Conservation (phyloP, 2,888 invertebrate genomes). For the Pollenia griseotomentosa region DNA sequence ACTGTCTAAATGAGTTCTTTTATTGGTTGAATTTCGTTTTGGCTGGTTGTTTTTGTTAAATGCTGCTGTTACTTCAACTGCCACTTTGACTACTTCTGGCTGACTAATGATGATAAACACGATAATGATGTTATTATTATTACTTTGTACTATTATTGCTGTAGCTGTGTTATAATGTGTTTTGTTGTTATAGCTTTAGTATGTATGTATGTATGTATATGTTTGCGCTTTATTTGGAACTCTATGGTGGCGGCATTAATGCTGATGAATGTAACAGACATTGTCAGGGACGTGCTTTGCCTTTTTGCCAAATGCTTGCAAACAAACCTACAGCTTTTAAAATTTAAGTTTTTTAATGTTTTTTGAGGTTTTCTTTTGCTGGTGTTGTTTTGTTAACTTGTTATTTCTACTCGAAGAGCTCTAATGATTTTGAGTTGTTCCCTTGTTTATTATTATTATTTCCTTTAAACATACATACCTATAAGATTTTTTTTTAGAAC, state of each 20-base stretch:
- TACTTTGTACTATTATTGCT: constrained; percentile 48
- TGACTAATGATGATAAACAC: constrained; percentile 60
- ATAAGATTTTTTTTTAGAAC: constrained; percentile 18
- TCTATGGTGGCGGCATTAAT: constrained; percentile 61
- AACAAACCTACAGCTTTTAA: background rate
- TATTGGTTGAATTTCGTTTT: constrained; percentile 31
- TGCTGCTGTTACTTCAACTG: constrained; percentile 49
- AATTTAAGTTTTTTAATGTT: constrained; percentile 10
- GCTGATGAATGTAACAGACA: constrained; percentile 62
- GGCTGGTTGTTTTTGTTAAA: constrained; percentile 41
- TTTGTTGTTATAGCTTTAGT: constrained; percentile 35
- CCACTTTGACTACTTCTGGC: constrained; percentile 42
- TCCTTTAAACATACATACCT: background rate
- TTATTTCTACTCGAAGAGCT: background rate
- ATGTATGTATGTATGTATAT: background rate
- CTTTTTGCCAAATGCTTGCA: constrained; percentile 23
- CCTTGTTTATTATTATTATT: constrained; percentile 7
- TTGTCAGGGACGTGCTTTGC: constrained; percentile 62
- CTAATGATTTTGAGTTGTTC: constrained; percentile 53
- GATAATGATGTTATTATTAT: constrained; percentile 46
- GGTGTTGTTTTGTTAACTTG: constrained; percentile 2
- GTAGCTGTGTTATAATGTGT: constrained; percentile 12
- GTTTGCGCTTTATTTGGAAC: constrained; percentile 40
- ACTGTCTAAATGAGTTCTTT: constrained; percentile 62
- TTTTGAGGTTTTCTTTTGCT: background rate